Base-by-base conservation (phyloP, 2,113 vertebrate species). In the Romanogobio albipinnatus region DNA sequence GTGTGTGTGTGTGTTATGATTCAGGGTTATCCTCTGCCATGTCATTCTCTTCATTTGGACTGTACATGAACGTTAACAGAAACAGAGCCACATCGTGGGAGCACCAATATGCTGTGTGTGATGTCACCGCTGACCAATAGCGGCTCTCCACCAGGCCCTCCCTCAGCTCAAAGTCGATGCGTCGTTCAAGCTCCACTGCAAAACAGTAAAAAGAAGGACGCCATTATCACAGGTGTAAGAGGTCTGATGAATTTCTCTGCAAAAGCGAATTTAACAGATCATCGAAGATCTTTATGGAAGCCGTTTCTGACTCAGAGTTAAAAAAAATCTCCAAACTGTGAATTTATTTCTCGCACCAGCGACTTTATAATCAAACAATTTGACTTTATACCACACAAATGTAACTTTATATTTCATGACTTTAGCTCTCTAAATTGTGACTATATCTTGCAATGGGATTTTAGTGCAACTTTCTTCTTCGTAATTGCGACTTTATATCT, bases 31-130 rank as follows among this genome's bases (percentile, higher is more conserved):
- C 92, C 3, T 92, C 89, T 47, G 83, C 39, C 77, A 84, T 58
- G 43, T 90, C 90, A 2, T 86, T 11, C 0, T 26, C 22, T 3
- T 95, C 95, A 79, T 95, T 94, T 1, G 96, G 95, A 90, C 96
- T 95, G 90, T 95, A 97, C 96, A 99, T 96, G 91, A 99, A 99
- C 47, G 97, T 98, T 75, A 99, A 95, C 0, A 99, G 96, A 88
- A 99, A 99, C 11, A 99, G 95, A 13, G 98, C 97, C 47, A 99
- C 95, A 71, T 99, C 97, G 89, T 96, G 95, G 3, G 98, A 99
- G 19, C 97, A 99, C 98, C 98, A 99, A 11, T 99, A 99, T 70
- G 96, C 97, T 2, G 98, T 99, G 91, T 99, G 97, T 0, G 98
- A 99, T 0, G 97, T 99, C 92, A 99, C 97, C 0, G 97, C 96